Evolutionary conservation across 2,888 invertebrate species (phyloP), one percentile per base, ranked within the genome.

Genomic region (Drosophila niveifrons): DNA sequence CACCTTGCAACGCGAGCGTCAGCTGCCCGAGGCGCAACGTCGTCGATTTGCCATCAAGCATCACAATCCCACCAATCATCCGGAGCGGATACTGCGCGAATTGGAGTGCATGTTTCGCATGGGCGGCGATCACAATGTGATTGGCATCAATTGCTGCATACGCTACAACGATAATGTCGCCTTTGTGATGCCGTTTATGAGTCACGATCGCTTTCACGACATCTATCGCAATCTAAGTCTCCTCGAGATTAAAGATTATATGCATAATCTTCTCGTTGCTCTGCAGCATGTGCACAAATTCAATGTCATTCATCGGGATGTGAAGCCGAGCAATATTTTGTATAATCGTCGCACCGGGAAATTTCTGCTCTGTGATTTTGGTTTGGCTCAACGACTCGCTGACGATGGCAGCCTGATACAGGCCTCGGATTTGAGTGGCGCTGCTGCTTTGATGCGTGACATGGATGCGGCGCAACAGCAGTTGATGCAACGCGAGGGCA

Each of bases 291-390:
- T 98, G 64, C 98, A 98, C 92, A 94, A 95, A 43, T 96, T 96
- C 91, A 95, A 96, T 72, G 95, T 98, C 71, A 97, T 98, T 66
- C 98, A 98, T 91, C 93, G 98, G 62, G 98, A 98, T 90, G 95
- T 98, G 43, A 98, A 98, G 92, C 98, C 98, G 1, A 96, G 96
- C 92, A 98, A 98, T 93, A 98, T 98, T 92, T 93, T 98, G 10
- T 97, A 96, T 90, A 96, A 97, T 92, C 93, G 97, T 17, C 93
- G 94, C 43, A 94, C 94, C 53, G 94, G 93, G 77, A 95, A 96
- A 86, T 96, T 95, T 92, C 93, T 96, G 61, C 93, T 98, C 75
- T 97, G 98, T 15, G 98, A 98, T 92, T 98, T 98, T 93, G 98
- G 98, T 0, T 93, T 98, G 72, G 97, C 98, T 17, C 97, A 98